Conservation (phyloP, 2,797 vertebrate genomes). For the Sebastolobus alascanus region DNA sequence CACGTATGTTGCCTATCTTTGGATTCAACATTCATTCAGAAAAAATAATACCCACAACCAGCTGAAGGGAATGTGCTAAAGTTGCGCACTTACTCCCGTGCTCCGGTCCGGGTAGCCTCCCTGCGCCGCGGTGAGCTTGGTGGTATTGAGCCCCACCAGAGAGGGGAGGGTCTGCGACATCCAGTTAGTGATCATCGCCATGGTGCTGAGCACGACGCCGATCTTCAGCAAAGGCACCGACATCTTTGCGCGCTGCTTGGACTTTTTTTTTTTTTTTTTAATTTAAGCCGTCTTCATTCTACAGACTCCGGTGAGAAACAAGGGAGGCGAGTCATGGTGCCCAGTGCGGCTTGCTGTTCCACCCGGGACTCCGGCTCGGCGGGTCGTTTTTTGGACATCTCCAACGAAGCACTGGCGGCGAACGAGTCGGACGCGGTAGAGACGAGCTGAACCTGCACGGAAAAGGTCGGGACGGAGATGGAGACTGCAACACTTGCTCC, state of each 20-base stretch:
- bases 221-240: constrained; percentile 95
- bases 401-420: constrained; percentile 54
- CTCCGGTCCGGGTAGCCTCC: constrained; percentile 93
- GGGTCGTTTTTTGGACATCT: constrained; percentile 81
- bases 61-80: constrained; percentile 29
- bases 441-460: constrained; percentile 16
- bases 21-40: constrained; percentile 23
- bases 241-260: constrained; percentile 83
- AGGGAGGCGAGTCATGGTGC: constrained; percentile 75
- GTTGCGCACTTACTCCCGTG: constrained; percentile 92
- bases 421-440: constrained; percentile 43
- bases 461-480: background rate
- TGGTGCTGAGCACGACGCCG: constrained; percentile 96
- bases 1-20: background rate
- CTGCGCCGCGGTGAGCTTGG: constrained; percentile 93
- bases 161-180: constrained; percentile 97
- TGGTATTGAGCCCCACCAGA: constrained; percentile 95
- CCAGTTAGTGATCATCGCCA: constrained; percentile 99
- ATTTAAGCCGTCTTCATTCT: constrained; percentile 86
- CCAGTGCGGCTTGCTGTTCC: constrained; percentile 72
- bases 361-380: constrained; percentile 82
- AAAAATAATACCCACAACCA: background rate
- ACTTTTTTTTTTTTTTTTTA: constrained; percentile 68
- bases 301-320: constrained; percentile 77
- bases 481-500: constrained; percentile 30